Evolutionary conservation across 2,888 invertebrate genomes (phyloP).

Genomic region (Melanophora roralis): DNA sequence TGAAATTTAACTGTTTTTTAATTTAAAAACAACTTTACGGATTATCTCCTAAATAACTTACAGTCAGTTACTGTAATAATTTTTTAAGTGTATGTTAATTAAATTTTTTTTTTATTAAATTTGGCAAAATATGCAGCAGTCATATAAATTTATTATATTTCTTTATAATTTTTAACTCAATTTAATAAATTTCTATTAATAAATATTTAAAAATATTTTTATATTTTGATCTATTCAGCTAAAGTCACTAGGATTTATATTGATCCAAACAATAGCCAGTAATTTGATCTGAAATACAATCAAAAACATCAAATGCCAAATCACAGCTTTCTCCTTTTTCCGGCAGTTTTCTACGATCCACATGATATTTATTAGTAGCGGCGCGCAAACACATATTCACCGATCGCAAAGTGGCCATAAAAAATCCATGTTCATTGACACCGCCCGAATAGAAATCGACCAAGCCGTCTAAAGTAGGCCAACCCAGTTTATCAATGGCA

Average conservation of each 20-base stretch:
- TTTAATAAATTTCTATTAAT: not conserved
- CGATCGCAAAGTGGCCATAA: constrained; percentile 85
- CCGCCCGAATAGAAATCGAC: constrained; percentile 86
- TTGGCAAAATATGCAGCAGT: no score
- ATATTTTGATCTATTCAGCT: no score
- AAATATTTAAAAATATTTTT: not conserved
- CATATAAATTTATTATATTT: no score
- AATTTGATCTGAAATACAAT: constrained; percentile 87
- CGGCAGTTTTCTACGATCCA: constrained; percentile 72
- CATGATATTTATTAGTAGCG: constrained; percentile 72
- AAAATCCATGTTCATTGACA: constrained; percentile 86
- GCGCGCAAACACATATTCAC: constrained; percentile 82
- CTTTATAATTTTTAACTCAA: not conserved
- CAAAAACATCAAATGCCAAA: constrained; percentile 87
- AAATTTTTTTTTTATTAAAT: not conserved
- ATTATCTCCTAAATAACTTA: no score
- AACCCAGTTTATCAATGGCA: constrained; percentile 85
- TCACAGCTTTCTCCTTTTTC: constrained; percentile 85
- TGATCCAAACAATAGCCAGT: constrained; percentile 83
- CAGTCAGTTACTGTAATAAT: no score
- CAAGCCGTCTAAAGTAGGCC: constrained; percentile 85
- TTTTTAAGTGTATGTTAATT: no score
- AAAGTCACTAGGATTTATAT: constrained; percentile 66
- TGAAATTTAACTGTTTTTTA: no score
- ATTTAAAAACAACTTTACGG: no score